Base-by-base conservation (phyloP, 2,888 invertebrate species). In the Cephus pulcher region DNA sequence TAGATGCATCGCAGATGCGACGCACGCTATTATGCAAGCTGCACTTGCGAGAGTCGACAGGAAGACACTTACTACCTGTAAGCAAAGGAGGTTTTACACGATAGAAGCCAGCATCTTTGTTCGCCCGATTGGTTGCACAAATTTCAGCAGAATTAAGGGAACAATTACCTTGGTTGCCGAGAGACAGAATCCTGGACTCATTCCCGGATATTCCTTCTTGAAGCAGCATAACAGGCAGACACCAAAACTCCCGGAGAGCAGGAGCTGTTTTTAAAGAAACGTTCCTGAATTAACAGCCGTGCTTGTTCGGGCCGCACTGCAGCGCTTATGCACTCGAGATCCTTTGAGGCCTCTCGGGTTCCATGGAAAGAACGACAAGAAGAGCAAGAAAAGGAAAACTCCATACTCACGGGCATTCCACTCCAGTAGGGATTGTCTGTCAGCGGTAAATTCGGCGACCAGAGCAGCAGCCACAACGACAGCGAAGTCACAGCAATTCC, bases 371-470 rank as follows among this genome's bases (percentile, higher is more conserved):
- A 40, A 40, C 37, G 15, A 6, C 15, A 6, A 6, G 3, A 30
- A 32, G 11, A 40, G 40, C 11, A 12, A 32, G 75, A 40, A 0
- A 40, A 40, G 15, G 40, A 40, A 40, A 40, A 40, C 15, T 40
- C 40, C 6, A 68, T 15, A 77, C 92, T 93, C 90, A 95, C 95
- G 82, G 94, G 93, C 85, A 94, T 90, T 69, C 94, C 95, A 86
- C 95, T 94, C 94, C 95, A 94, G 85, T 94, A 94, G 1, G 95
- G 95, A 91, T 94, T 94, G 84, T 95, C 94, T 81, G 93, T 90
- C 78, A 93, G 89, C 77, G 93, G 92, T 33, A 95, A 92, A 87
- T 93, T 93, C 11, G 95, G 95, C 30, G 94, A 93, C 92, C 94
- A 93, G 34, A 94, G 85, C 32, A 94, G 90, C 80, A 94, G 91